Percentiles rank a stretch among this genome's conserved stretches.
Evolutionary conservation across 53 echinoderm and acorn worm genomes (phyloP).

Genomic region (Mesocentrotus franciscanus): DNA sequence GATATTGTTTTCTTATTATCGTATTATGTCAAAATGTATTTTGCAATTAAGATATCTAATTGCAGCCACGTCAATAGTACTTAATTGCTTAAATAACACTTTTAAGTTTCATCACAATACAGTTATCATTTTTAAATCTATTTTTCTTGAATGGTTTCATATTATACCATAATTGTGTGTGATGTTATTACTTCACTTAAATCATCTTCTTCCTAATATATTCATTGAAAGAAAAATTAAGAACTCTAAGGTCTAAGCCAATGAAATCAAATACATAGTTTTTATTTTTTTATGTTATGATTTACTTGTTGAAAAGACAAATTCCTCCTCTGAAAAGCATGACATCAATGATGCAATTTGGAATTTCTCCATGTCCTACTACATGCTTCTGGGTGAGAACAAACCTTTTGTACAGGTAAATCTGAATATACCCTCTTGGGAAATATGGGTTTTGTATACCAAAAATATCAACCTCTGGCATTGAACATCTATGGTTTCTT

Average conservation of each 20-base stretch:
- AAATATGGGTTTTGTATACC: background rate
- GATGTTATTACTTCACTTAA: no score
- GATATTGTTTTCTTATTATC: background rate
- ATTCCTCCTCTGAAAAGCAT: background rate
- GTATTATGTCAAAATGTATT: background rate
- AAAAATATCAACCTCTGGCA: background rate
- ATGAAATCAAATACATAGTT: no score
- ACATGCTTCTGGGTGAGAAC: background rate
- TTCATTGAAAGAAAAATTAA: no score
- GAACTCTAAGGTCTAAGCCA: no score
- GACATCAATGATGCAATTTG: background rate
- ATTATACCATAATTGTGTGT: no score
- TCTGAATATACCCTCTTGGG: background rate
- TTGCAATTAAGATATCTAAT: background rate
- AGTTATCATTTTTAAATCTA: no score
- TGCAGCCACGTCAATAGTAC: background rate
- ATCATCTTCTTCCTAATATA: no score
- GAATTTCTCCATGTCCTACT: background rate
- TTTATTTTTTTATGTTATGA: no score
- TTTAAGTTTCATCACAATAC: background rate
- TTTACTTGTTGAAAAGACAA: no score
- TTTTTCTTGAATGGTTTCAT: no score
- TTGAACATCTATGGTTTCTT: background rate
- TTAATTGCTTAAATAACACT: background rate
- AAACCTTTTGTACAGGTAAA: background rate